Conservation (phyloP, 2,888 invertebrate genomes). For the Flexamia atlantica region DNA sequence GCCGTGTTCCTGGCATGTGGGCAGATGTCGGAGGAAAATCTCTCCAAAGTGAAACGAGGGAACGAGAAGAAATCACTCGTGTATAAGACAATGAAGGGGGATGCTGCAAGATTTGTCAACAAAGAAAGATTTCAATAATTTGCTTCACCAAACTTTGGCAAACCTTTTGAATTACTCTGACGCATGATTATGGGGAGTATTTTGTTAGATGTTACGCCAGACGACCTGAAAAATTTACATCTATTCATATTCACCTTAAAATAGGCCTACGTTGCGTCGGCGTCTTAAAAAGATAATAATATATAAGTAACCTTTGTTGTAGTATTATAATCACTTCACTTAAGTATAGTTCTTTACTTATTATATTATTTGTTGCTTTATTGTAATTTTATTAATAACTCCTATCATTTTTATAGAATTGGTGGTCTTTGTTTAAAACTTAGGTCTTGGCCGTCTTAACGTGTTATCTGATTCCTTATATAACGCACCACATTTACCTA, state of each 20-base stretch:
- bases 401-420: not conserved
- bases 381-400: not conserved
- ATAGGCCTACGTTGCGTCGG: too few species aligned
- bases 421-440: not conserved
- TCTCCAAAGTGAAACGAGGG: conserved; percentile 66
- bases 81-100: conserved; percentile 65
- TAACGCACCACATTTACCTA: not conserved
- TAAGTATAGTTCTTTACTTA: too few species aligned
- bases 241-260: too few species aligned
- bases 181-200: conserved; percentile 64
- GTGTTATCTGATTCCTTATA: not conserved
- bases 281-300: too few species aligned
- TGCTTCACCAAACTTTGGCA: conserved; percentile 50
- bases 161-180: conserved; percentile 62
- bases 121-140: conserved; percentile 42
- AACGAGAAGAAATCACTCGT: conserved; percentile 64
- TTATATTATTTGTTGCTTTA: too few species aligned
- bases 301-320: not conserved
- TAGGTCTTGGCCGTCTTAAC: not conserved
- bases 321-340: too few species aligned
- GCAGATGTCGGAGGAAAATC: conserved; percentile 68
- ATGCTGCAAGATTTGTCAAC: conserved; percentile 61
- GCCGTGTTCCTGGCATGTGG: conserved; percentile 71
- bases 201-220: conserved; percentile 53
- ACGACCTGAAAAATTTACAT: not conserved